phyloP scores from a whole-genome alignment of 2,888 invertebrate genomes.

The Ypsolopha scabrella region DNA sequence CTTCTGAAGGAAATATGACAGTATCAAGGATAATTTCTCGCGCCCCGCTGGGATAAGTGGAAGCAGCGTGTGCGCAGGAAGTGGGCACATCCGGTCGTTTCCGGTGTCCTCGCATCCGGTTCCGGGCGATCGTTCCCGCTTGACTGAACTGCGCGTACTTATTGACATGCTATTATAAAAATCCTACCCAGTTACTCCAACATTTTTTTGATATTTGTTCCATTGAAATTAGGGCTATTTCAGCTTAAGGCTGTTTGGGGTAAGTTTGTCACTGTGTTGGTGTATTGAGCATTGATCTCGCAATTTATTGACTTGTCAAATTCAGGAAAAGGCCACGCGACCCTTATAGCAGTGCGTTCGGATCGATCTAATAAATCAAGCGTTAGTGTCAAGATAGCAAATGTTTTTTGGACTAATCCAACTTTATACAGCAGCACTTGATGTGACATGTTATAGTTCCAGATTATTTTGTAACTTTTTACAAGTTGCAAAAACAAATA shows the following conservation, averaged over 20 bases:
- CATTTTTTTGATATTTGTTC: background rate
- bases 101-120: slow-evolving; percentile 59
- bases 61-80: slow-evolving; percentile 52
- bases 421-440: background rate
- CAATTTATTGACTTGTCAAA: slow-evolving; percentile 67
- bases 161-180: slow-evolving; percentile 37
- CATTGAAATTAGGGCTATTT: background rate
- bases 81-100: slow-evolving; percentile 59
- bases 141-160: slow-evolving; percentile 36
- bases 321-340: slow-evolving; percentile 62
- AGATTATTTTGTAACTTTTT: too few species aligned
- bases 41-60: slow-evolving; percentile 61
- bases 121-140: slow-evolving; percentile 45
- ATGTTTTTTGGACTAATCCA: background rate
- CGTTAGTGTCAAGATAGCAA: slow-evolving; percentile 16
- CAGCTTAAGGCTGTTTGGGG: background rate
- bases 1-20: slow-evolving; percentile 1
- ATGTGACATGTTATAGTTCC: too few species aligned
- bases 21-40: slow-evolving; percentile 27
- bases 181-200: background rate
- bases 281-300: slow-evolving; percentile 46
- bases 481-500: background rate
- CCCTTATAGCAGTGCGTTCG: slow-evolving; percentile 9
- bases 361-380: slow-evolving; percentile 31
- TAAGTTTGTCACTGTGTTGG: background rate